Evolutionary conservation across 37 sponge, comb jelly and placozoan species (phyloP), one percentile per base, ranked within the genome.

Genomic region (Oopsacas minuta): DNA sequence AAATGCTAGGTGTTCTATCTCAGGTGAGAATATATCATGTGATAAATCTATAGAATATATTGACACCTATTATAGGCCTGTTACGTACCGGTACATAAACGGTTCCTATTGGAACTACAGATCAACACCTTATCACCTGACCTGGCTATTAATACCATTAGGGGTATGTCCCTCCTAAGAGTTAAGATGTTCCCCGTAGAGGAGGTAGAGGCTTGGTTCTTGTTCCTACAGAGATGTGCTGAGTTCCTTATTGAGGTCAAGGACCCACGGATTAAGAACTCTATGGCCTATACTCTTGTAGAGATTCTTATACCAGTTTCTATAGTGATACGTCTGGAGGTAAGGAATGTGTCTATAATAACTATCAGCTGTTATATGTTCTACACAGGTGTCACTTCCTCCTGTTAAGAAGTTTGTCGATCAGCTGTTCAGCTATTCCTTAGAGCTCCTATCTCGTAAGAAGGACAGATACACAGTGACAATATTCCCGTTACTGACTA

Each of bases 111-210:
- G 0, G 99, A 98, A 83, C 86, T 97, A 39, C 69, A 83, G 17
- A 90, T 91, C 69, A 83, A 91, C 83, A 85, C 81, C 36, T 36
- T 83, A 0, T 37, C 86, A 1, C 88, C 92, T 0, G 85, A 89
- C 81, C 81, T 93, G 83, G 88, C 88, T 25, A 92, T 95, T 53
- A 89, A 89, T 36, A 37, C 86, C 20, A 94, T 95, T 69, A 89
- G 92, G 28, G 99, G 99, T 23, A 91, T 98, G 92, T 91, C 89
- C 38, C 95, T 98, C 85, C 85, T 93, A 17, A 39, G 92, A 30
- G 93, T 98, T 23, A 98, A 93, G 85, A 91, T 98, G 92, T 98
- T 91, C 53, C 99, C 99, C 0, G 94, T 95, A 35, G 99, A 98
- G 85, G 95, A 93, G 46, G 87, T 98, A 49, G 95, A 98, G 83